phyloP scores from a whole-genome alignment of 2,113 vertebrate species.

The Formicarius rufipectus region DNA sequence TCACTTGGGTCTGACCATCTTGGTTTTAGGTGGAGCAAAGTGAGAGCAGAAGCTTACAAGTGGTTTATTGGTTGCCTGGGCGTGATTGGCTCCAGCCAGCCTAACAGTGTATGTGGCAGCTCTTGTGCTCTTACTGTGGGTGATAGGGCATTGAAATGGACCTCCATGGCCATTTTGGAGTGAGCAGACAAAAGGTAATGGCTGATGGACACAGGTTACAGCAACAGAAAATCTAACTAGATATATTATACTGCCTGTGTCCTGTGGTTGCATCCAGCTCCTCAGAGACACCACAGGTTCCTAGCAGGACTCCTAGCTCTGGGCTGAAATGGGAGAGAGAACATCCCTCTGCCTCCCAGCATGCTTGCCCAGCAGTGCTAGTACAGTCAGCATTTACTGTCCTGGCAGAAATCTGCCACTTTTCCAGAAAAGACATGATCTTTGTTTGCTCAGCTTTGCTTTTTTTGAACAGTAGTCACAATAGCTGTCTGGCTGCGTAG shows the following conservation, averaged over 20 bases:
- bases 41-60: background rate
- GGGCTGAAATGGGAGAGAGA: background rate
- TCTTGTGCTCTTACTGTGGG: background rate
- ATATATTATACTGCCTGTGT: background rate
- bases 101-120: background rate
- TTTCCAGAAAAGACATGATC: slow-evolving; percentile 20
- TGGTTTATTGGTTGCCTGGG: fast-evolving
- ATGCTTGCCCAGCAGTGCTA: background rate
- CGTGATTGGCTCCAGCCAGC: background rate
- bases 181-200: background rate
- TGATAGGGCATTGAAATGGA: background rate
- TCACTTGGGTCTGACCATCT: background rate
- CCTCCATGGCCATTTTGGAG: background rate
- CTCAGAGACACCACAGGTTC: background rate
- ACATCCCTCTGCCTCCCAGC: background rate
- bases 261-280: background rate
- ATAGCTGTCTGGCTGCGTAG: background rate
- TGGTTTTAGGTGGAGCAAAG: background rate
- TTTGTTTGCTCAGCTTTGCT: background rate
- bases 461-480: background rate
- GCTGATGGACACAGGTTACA: background rate
- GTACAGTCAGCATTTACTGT: background rate
- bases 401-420: background rate
- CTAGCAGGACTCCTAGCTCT: background rate
- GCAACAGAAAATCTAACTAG: background rate